Evolutionary conservation across 2,113 vertebrate genomes (phyloP).

Genomic region (Sinocyclocheilus rhinocerous): DNA sequence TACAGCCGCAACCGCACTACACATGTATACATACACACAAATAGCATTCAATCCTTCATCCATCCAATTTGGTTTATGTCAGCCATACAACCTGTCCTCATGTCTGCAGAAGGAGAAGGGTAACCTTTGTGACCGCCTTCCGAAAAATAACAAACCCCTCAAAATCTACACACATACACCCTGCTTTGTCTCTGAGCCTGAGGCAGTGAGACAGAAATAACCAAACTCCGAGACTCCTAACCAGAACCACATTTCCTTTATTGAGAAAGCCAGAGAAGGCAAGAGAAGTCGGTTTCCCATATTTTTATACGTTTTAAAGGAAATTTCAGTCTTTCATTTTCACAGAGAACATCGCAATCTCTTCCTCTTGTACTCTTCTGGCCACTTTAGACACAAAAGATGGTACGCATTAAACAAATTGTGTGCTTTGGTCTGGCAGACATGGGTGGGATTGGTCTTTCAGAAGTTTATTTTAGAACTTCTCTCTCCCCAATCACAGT

Average conservation of each 20-base stretch:
- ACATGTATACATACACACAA: conserved; percentile 3
- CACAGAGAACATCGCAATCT: not conserved
- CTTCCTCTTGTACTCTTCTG: conserved; percentile 25
- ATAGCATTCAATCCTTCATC: not conserved
- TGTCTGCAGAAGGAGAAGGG: conserved; percentile 22
- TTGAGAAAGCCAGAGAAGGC: not conserved
- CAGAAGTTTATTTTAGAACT: conserved; percentile 59
- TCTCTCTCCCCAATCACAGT: conserved; percentile 43
- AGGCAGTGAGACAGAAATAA: conserved; percentile 55
- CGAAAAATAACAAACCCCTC: conserved; percentile 34
- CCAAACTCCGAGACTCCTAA: conserved; percentile 54
- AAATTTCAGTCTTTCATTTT: conserved; percentile 1
- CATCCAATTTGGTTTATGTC: conserved; percentile 17
- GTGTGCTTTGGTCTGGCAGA: conserved; percentile 17
- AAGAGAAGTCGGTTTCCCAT: conserved; percentile 25
- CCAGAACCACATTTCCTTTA: conserved; percentile 49
- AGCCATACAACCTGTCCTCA: conserved; percentile 43
- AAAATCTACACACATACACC: conserved; percentile 22
- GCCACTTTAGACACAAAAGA: conserved; percentile 28
- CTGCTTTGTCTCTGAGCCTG: conserved; percentile 30
- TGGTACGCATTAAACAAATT: conserved; percentile 34
- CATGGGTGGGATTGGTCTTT: conserved; percentile 41
- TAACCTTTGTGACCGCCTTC: conserved; percentile 4
- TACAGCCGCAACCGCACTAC: not conserved
- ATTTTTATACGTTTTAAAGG: not conserved